These are phyloP conservation scores for Platycnemis pennipes DNA, from an alignment of 2,888 invertebrate genomes.

Conservation along the genomic window DNA sequence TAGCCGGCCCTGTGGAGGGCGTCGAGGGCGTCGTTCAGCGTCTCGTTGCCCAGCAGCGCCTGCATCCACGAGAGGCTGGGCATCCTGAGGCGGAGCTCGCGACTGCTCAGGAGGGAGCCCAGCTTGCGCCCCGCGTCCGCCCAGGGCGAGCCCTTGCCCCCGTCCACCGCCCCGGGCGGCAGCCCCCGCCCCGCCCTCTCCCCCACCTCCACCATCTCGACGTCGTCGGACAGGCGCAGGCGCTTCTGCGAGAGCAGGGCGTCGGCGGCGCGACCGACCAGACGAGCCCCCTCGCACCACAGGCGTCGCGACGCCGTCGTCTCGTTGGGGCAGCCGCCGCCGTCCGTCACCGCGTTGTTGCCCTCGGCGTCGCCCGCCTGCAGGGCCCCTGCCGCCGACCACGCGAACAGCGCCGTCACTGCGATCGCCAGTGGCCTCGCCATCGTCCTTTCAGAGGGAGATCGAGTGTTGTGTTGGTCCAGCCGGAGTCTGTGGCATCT, in stretches of 20 bases:
- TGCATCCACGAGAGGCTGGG: conserved; percentile 83
- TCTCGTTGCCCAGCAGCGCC: conserved; percentile 37
- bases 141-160: not conserved
- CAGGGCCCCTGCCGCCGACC: not conserved
- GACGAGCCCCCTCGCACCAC: conserved; percentile 79
- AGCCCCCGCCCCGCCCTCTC: conserved; percentile 81
- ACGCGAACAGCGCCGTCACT: not conserved
- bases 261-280: conserved; percentile 78
- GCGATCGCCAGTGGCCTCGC: not conserved
- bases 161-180: conserved; percentile 76
- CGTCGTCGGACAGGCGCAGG: conserved; percentile 83
- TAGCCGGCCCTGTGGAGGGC: conserved; percentile 12
- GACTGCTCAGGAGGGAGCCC: conserved; percentile 85
- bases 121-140: conserved; percentile 82
- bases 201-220: conserved; percentile 83
- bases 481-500: too few relatives aligned
- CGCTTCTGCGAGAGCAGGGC: conserved; percentile 77
- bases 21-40: conserved; percentile 20
- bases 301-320: not conserved
- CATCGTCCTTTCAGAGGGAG: not conserved
- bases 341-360: not conserved
- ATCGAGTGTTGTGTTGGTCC: too few relatives aligned
- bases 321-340: not conserved
- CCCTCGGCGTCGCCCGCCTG: not conserved
- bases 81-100: conserved; percentile 87